Percentiles rank a stretch among this genome's conserved stretches.
Conservation (phyloP, 2,113 vertebrate genomes). For the Oryzias javanicus region DNA sequence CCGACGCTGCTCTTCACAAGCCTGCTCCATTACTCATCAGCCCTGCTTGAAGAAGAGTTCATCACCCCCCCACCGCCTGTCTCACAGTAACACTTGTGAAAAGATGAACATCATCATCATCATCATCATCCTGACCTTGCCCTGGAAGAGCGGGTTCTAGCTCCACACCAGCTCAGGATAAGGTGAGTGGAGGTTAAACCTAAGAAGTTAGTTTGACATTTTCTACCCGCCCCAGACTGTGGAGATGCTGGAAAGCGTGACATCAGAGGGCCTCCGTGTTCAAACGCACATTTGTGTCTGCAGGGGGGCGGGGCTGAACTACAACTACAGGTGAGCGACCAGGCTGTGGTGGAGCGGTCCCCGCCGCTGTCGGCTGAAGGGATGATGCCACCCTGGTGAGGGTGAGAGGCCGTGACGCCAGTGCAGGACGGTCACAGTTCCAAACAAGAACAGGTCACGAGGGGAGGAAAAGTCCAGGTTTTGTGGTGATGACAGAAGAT, state of each 20-base stretch:
- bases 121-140: neutral
- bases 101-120: constrained; percentile 21
- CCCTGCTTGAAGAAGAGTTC: constrained; percentile 54
- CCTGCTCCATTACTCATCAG: constrained; percentile 75
- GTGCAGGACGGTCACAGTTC: neutral
- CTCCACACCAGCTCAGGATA: constrained; percentile 1
- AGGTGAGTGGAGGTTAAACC: neutral
- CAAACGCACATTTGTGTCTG: constrained; percentile 71
- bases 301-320: constrained; percentile 53
- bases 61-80: constrained; percentile 32
- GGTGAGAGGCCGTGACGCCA: neutral
- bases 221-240: constrained; percentile 37
- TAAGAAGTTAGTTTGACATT: constrained; percentile 26
- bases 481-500: too few relatives aligned
- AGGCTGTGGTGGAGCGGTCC: constrained; percentile 39
- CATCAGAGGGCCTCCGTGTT: constrained; percentile 64
- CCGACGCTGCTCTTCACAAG: constrained; percentile 79
- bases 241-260: constrained; percentile 66
- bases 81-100: constrained; percentile 44
- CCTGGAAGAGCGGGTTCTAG: neutral
- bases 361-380: too few relatives aligned
- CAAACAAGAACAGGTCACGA: neutral
- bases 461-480: neutral
- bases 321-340: constrained; percentile 39
- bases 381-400: constrained; percentile 20